A percentile compares a stretch with the other conserved stretches of the same genome.
phyloP scores from a whole-genome alignment of 2,888 invertebrate genomes.

The Philaethria dido region DNA sequence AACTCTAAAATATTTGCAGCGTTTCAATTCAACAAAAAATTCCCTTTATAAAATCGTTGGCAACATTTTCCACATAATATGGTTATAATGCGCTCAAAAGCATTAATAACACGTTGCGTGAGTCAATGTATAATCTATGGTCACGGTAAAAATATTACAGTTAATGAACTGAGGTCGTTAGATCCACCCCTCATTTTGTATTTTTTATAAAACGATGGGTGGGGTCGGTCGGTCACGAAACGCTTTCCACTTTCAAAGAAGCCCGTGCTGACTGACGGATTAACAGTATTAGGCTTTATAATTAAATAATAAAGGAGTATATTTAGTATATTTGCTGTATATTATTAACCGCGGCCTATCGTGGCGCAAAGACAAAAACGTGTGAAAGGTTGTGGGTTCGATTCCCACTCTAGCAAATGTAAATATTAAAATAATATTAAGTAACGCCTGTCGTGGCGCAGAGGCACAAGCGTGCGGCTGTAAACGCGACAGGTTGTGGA shows the following conservation, averaged over 20 bases:
- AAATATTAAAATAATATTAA: too few relatives aligned
- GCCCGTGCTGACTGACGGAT: constrained; percentile 1
- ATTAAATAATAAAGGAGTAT: neutral
- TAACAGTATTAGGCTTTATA: neutral
- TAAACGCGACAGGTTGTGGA: too few relatives aligned
- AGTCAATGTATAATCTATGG: constrained; percentile 31
- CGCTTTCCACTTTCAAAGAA: neutral
- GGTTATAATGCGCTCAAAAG: neutral
- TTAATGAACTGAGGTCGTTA: constrained; percentile 38
- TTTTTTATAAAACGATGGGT: constrained; percentile 36
- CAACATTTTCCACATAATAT: constrained; percentile 6
- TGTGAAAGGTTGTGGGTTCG: too few relatives aligned
- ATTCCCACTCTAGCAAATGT: too few relatives aligned
- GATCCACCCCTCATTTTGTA: constrained; percentile 32
- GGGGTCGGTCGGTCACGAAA: constrained; percentile 23
- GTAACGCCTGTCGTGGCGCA: too few relatives aligned
- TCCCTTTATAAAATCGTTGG: neutral
- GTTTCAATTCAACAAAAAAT: neutral
- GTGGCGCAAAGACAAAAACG: too few relatives aligned
- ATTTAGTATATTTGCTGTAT: neutral
- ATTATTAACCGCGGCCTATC: too few relatives aligned
- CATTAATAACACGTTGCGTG: constrained; percentile 36
- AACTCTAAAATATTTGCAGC: neutral
- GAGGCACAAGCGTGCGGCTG: too few relatives aligned
- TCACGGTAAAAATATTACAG: constrained; percentile 32